These are phyloP conservation scores for Sarcophilus harrisii DNA, from an alignment of 2,797 vertebrate genomes.

Conservation along the genomic window DNA sequence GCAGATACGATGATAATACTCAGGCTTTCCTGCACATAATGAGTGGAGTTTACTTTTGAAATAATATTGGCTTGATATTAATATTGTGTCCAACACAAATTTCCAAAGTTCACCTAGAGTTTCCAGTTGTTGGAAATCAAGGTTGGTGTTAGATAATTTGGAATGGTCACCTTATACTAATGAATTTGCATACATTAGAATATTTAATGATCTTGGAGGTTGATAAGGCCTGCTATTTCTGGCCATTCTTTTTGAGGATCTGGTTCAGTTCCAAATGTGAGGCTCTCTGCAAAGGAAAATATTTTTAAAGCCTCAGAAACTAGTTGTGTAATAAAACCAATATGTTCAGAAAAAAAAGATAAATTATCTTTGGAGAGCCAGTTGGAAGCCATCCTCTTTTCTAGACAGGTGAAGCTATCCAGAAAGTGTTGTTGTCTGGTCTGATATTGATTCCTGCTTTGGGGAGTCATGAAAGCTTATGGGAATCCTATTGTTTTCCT, in stretches of 20 bases:
- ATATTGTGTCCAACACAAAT: slow-evolving; percentile 31
- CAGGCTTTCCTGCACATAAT: slow-evolving; percentile 31
- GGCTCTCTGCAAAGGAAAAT: not conserved
- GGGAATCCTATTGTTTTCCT: slow-evolving; percentile 36
- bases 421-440: slow-evolving; percentile 35
- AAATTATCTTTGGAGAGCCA: not conserved
- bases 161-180: not conserved
- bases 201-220: slow-evolving; percentile 47
- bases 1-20: slow-evolving; percentile 24
- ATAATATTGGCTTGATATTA: slow-evolving; percentile 29
- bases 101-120: slow-evolving; percentile 25
- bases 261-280: slow-evolving; percentile 19
- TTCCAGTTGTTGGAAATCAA: slow-evolving; percentile 12
- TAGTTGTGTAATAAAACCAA: slow-evolving; percentile 42
- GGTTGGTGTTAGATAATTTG: not conserved
- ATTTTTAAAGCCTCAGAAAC: slow-evolving; percentile 29
- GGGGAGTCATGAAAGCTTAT: slow-evolving; percentile 17
- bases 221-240: slow-evolving; percentile 41
- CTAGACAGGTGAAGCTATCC: slow-evolving; percentile 42
- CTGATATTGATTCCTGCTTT: slow-evolving; percentile 51
- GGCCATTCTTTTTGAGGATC: slow-evolving; percentile 36
- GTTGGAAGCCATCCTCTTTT: slow-evolving; percentile 30
- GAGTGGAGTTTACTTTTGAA: slow-evolving; percentile 58
- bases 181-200: slow-evolving; percentile 1
- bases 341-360: slow-evolving; percentile 40